These are phyloP conservation scores for Onychostruthus taczanowskii DNA, from an alignment of 2,113 vertebrate genomes.

Conservation along the genomic window DNA sequence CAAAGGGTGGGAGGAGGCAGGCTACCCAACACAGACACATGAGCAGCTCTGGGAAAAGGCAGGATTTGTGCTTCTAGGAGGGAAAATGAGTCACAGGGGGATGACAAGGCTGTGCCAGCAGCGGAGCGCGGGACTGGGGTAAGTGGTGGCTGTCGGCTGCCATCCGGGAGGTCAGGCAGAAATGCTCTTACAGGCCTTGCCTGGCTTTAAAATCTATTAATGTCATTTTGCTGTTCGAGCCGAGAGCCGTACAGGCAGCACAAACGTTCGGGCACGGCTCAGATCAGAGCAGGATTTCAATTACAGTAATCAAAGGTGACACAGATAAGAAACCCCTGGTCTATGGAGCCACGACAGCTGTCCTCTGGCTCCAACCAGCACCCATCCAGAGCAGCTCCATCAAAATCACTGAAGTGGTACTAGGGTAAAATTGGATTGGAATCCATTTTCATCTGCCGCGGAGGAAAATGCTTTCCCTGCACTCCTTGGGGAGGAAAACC, in stretches of 20 bases:
- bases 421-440: conserved; percentile 56
- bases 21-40: not conserved
- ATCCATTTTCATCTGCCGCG: conserved; percentile 16
- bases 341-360: conserved; percentile 37
- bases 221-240: conserved; percentile 13
- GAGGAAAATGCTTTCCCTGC: conserved; percentile 9
- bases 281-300: conserved; percentile 66
- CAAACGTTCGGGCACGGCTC: not conserved
- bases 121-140: not conserved
- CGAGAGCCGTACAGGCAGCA: conserved; percentile 21
- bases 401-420: conserved; percentile 58
- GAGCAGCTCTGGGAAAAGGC: not conserved
- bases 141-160: conserved; percentile 8
- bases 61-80: conserved; percentile 10
- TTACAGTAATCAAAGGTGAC: conserved; percentile 64
- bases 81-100: not conserved
- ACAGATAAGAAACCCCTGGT: conserved; percentile 60
- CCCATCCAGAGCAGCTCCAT: conserved; percentile 49
- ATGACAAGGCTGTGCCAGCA: not conserved
- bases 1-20: not conserved
- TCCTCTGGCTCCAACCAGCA: conserved; percentile 54
- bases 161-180: conserved; percentile 9
- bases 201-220: conserved; percentile 50
- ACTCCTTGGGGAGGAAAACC: not conserved
- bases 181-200: conserved; percentile 8